phyloP scores from a whole-genome alignment of 2,888 invertebrate species.

The Lamellibrachia satsuma region DNA sequence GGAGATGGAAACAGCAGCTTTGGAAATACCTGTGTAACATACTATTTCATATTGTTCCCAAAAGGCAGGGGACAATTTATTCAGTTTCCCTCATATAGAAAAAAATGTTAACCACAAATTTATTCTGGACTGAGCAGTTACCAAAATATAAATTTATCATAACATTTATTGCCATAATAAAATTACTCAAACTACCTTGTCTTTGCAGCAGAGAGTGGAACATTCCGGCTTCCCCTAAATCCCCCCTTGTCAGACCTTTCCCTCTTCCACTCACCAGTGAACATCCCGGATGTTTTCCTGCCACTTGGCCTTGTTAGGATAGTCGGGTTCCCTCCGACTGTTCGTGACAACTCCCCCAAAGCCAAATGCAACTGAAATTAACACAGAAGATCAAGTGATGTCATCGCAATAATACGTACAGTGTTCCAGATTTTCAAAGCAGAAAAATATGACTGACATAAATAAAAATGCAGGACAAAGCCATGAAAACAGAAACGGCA shows the following conservation, averaged over 20 bases:
- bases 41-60: neutral
- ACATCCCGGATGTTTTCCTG: constrained; percentile 68
- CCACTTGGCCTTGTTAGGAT: constrained; percentile 58
- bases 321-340: constrained; percentile 80
- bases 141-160: no score
- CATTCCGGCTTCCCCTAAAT: neutral
- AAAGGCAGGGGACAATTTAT: no score
- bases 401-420: neutral
- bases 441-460: no score
- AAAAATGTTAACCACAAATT: no score
- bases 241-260: neutral
- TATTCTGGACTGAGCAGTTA: no score
- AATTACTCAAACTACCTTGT: neutral
- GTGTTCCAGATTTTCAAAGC: neutral
- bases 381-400: neutral
- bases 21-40: neutral
- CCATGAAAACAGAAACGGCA: no score
- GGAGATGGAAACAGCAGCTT: neutral
- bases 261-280: constrained; percentile 66
- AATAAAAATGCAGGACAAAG: no score
- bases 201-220: neutral
- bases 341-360: constrained; percentile 90
- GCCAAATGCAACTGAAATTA: constrained; percentile 78
- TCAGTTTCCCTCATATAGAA: no score
- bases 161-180: no score